Conservation (phyloP, 2,797 vertebrate species). For the Petrocephalus schoutedeni region DNA sequence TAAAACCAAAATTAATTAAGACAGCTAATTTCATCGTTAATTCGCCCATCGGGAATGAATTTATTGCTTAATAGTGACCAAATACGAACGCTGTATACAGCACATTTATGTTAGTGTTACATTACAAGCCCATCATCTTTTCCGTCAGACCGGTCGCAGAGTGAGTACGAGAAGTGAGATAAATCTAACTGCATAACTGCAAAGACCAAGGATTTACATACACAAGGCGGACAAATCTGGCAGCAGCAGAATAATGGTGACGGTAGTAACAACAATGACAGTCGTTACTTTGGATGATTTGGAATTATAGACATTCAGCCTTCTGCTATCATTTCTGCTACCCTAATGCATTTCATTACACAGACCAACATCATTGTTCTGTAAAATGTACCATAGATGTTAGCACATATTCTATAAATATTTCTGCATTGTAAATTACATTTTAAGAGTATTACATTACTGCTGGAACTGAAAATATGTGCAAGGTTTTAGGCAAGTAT, state of each 20-base stretch:
- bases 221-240: neutral
- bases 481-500: neutral
- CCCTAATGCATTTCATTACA: neutral
- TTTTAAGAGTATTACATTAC: neutral
- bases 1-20: neutral
- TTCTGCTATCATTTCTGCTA: neutral
- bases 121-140: neutral
- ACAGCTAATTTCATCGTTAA: neutral
- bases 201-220: constrained; percentile 6
- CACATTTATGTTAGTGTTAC: neutral
- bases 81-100: neutral
- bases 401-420: neutral
- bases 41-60: neutral
- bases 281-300: constrained; percentile 4
- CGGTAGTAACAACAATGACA: neutral
- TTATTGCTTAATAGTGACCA: neutral
- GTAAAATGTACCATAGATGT: constrained; percentile 1
- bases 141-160: neutral
- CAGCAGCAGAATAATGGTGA: neutral
- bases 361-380: neutral
- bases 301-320: neutral
- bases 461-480: neutral
- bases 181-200: neutral
- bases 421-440: neutral
- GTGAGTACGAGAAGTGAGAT: neutral